Percentiles rank a stretch among this genome's conserved stretches.
Evolutionary conservation across 2,888 invertebrate species (phyloP).

Genomic region (Diogma glabrata): DNA sequence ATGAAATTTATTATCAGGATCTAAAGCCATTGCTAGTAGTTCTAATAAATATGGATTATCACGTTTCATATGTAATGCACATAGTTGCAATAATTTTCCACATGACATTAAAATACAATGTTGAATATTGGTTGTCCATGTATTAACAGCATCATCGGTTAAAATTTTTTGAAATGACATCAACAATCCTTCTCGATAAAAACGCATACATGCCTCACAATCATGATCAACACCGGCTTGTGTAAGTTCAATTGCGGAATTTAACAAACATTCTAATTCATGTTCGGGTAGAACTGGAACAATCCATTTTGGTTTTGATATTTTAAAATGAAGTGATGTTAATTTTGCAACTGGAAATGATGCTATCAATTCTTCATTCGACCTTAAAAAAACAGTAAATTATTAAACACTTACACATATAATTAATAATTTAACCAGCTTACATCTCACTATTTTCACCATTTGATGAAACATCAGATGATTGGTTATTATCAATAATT

Average conservation of each 20-base stretch:
- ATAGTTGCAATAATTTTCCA: slow-evolving; percentile 81
- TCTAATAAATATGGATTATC: slow-evolving; percentile 90
- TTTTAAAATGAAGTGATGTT: slow-evolving; percentile 86
- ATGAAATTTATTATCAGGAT: slow-evolving; percentile 86
- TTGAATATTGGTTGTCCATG: slow-evolving; percentile 96
- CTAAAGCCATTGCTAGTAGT: slow-evolving; percentile 83
- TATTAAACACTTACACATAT: neutral
- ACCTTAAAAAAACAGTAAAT: slow-evolving; percentile 24
- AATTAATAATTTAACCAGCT: neutral
- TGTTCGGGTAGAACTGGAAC: slow-evolving; percentile 95
- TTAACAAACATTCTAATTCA: slow-evolving; percentile 82
- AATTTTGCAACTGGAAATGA: slow-evolving; percentile 78
- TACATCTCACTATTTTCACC: slow-evolving; percentile 19
- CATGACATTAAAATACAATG: slow-evolving; percentile 90
- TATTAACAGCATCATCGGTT: slow-evolving; percentile 94
- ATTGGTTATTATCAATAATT: slow-evolving; percentile 19
- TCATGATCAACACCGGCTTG: slow-evolving; percentile 75
- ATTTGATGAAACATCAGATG: slow-evolving; percentile 21
- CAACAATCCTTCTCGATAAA: slow-evolving; percentile 88
- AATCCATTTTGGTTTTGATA: slow-evolving; percentile 92
- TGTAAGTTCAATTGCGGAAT: slow-evolving; percentile 80
- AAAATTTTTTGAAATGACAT: slow-evolving; percentile 93
- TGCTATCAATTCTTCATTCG: slow-evolving; percentile 33
- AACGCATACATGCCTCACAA: slow-evolving; percentile 83
- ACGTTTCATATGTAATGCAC: slow-evolving; percentile 77